A percentile compares a stretch with the other conserved stretches of the same genome.
Conservation (phyloP, 2,113 vertebrate species). For the Mustela lutreola region DNA sequence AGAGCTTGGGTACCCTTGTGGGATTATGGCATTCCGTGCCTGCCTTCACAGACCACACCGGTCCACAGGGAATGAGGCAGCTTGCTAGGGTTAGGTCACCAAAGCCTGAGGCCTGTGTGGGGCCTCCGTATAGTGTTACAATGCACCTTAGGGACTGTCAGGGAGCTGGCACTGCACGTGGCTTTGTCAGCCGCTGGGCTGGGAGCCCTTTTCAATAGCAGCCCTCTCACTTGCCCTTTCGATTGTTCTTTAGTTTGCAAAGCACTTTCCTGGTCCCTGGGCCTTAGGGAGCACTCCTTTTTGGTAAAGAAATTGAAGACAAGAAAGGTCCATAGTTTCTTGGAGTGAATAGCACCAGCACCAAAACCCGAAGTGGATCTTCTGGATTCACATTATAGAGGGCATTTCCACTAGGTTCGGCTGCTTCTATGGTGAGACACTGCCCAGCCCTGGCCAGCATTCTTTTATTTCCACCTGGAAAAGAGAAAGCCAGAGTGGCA, state of each 20-base stretch:
- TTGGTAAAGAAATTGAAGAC: neutral
- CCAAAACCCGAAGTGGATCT: neutral
- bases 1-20: neutral
- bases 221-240: neutral
- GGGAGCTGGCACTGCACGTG: neutral
- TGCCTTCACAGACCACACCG: neutral
- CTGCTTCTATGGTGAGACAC: neutral
- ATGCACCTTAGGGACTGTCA: neutral
- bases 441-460: neutral
- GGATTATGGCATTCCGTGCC: neutral
- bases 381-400: neutral
- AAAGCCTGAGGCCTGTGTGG: neutral
- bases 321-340: neutral
- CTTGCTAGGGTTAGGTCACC: neutral
- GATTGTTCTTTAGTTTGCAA: neutral
- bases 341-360: neutral
- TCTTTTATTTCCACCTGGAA: neutral
- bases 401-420: neutral
- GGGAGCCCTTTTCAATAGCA: neutral
- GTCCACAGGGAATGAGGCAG: neutral
- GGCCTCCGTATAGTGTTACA: neutral
- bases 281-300: neutral
- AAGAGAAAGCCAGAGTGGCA: neutral
- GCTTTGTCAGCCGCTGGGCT: constrained; percentile 12
- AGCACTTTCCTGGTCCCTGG: neutral